Conservation (phyloP, 2,888 invertebrate species). For the Rhingia rostrata region DNA sequence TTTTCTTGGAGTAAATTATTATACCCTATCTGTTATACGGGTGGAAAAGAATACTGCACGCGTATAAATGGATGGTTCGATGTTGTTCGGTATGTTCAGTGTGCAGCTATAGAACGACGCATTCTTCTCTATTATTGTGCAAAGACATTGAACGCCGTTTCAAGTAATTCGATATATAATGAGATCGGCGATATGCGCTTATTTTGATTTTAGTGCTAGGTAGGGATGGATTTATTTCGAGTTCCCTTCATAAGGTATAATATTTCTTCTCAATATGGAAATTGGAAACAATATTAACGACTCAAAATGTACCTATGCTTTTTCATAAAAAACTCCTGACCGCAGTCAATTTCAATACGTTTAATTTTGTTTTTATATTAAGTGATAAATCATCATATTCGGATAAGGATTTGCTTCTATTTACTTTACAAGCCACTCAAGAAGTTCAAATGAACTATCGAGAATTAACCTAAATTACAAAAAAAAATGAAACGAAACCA, state of each 20-base stretch:
- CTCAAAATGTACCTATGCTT: too few species aligned
- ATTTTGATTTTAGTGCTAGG: constrained; percentile 52
- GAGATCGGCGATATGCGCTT: constrained; percentile 61
- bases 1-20: constrained; percentile 62
- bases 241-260: constrained; percentile 30
- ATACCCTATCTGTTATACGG: neutral
- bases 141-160: constrained; percentile 41
- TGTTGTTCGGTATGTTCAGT: neutral
- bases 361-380: too few species aligned
- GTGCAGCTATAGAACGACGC: constrained; percentile 17
- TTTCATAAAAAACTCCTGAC: too few species aligned
- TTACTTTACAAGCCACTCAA: too few species aligned
- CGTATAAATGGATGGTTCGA: neutral
- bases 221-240: constrained; percentile 37
- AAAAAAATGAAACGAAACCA: too few species aligned
- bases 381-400: too few species aligned
- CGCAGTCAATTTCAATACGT: too few species aligned
- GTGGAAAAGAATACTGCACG: constrained; percentile 8
- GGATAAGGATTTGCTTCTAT: too few species aligned
- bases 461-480: too few species aligned
- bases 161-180: constrained; percentile 67
- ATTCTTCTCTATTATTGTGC: constrained; percentile 36
- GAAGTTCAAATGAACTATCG: too few species aligned
- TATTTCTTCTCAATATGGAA: constrained; percentile 12
- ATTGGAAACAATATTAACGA: too few species aligned